These are phyloP conservation scores for Myocastor coypus DNA, from an alignment of 2,113 vertebrate genomes.

Conservation along the genomic window DNA sequence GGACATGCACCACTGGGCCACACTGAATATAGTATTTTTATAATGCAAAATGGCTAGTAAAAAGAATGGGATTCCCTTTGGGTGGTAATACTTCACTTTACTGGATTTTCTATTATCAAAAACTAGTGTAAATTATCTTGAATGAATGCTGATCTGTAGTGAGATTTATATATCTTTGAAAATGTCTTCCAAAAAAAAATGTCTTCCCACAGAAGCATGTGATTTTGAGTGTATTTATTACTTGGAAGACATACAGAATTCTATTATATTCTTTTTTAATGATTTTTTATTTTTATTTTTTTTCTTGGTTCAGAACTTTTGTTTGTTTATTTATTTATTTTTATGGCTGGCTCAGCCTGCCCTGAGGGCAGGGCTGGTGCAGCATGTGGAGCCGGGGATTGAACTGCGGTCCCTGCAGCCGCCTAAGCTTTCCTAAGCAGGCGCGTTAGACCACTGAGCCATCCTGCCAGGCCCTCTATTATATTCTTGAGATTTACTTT, in stretches of 20 bases:
- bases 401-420: too few species aligned
- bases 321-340: too few species aligned
- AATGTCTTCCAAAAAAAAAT: conserved; percentile 62
- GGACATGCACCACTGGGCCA: background rate
- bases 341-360: too few species aligned
- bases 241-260: conserved; percentile 17
- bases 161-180: conserved; percentile 58
- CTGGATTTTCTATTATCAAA: conserved; percentile 40
- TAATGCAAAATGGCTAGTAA: conserved; percentile 1
- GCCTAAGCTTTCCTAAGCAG: too few species aligned
- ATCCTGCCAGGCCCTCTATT: too few species aligned
- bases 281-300: too few species aligned
- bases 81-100: background rate
- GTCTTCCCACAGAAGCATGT: conserved; percentile 40
- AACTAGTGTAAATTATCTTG: background rate
- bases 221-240: conserved; percentile 61
- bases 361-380: too few species aligned
- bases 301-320: too few species aligned
- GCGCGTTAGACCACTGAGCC: too few species aligned
- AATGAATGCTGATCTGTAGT: conserved; percentile 16
- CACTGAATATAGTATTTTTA: background rate
- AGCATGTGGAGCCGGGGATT: too few species aligned
- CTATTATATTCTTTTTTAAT: conserved; percentile 12
- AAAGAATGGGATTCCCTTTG: conserved; percentile 2
- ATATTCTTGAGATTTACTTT: conserved; percentile 25